Evolutionary conservation across 1,140 invertebrate genomes (phyloP).

Genomic region (Neomicropteryx cornuta): DNA sequence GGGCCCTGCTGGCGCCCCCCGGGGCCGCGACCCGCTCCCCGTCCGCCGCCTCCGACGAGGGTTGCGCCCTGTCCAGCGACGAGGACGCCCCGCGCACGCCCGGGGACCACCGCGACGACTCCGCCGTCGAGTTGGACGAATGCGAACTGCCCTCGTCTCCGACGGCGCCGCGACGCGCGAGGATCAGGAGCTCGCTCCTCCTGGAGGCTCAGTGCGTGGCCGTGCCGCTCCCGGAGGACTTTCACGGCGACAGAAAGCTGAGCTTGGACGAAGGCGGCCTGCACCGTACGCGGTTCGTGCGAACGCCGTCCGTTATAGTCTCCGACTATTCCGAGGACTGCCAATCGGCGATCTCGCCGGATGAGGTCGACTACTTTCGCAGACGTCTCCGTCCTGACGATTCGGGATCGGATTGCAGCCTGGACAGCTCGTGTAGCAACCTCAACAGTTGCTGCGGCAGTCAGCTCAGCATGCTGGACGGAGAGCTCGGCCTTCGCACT

Average conservation of each 20-base stretch:
- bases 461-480: constrained; percentile 42
- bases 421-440: constrained; percentile 53
- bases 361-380: constrained; percentile 53
- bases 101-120: constrained; percentile 33
- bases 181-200: constrained; percentile 20
- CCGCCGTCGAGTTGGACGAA: constrained; percentile 32
- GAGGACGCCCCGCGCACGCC: constrained; percentile 32
- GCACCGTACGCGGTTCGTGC: constrained; percentile 45
- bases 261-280: constrained; percentile 28
- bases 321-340: constrained; percentile 73
- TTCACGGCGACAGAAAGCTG: constrained; percentile 18
- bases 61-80: constrained; percentile 31
- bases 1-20: constrained; percentile 27
- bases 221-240: no score
- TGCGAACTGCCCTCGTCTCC: constrained; percentile 22
- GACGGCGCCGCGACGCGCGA: constrained; percentile 25
- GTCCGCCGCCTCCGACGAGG: constrained; percentile 15
- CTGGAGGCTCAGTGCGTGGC: constrained; percentile 35
- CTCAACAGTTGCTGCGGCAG: constrained; percentile 43
- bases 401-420: constrained; percentile 44
- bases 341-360: constrained; percentile 48
- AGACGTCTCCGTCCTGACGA: constrained; percentile 25
- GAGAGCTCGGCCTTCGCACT: constrained; percentile 30
- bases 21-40: constrained; percentile 24
- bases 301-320: constrained; percentile 72